Base-by-base conservation (phyloP, 2,888 invertebrate species). In the Ceratothoa steindachneri region DNA sequence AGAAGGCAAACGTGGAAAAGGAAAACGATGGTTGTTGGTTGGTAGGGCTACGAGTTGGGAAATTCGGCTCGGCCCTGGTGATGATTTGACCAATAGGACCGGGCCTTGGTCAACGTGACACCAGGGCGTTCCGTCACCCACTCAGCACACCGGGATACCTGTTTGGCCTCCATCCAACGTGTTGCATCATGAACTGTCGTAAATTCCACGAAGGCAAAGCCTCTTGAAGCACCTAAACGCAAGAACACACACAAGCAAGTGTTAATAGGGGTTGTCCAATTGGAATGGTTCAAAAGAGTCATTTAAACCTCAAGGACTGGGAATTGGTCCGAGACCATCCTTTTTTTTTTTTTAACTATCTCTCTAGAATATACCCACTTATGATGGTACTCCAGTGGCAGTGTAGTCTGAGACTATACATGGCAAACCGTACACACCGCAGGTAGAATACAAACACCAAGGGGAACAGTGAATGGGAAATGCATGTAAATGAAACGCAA, bases 161-260 rank as follows among this genome's bases (percentile, higher is more conserved):
- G 91, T 88, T 92, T 93, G 87, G 89, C 88, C 86, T 93, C 93
- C 92, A 95, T 94, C 93, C 94, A 94, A 85, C 89, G 89, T 85
- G 89, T 89, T 84, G 95, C 93, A 87, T 93, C 93, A 85, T 89
- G 89, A 85, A 91, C 89, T 86, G 91, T 90, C 86, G 90, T 89
- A 90, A 95, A 95, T 89, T 95, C 95, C 88, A 95, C 92, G 89
- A 93, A 93, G 88, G 91, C 93, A 88, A 93, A 92, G 84, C 92
- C 92, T 85, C 92, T 89, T 86, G 92, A 92, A 86, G 90, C 89
- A 89, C 93, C 93, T 93, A 90, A 75, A 78, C 75, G 78, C 71
- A 78, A 75, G 78, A 78, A 78, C 78, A 79, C 76, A 79, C 76
- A 79, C 76, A 76, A 79, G 79, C 76, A 60, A 60, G 60, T 60